A percentile compares a stretch with the other conserved stretches of the same genome.
Evolutionary conservation across 2,888 invertebrate species (phyloP).

Genomic region (Vanessa cardui): DNA sequence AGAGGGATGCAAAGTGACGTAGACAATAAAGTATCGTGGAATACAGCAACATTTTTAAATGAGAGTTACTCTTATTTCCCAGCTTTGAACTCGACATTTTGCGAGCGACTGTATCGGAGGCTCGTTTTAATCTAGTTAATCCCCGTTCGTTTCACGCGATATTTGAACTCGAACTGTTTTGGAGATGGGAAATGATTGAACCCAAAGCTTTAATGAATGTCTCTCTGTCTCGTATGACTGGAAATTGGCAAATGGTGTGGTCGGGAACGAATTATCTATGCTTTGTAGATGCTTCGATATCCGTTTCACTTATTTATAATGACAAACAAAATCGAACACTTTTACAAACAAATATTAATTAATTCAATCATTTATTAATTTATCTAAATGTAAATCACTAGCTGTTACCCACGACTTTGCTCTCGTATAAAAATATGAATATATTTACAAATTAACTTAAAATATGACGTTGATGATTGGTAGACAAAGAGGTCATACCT

Average conservation of each 20-base stretch:
- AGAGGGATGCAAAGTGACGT: constrained; percentile 33
- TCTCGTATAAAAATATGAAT: too few species aligned
- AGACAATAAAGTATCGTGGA: constrained; percentile 21
- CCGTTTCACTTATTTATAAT: neutral
- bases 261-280: constrained; percentile 18
- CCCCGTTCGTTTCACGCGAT: constrained; percentile 26
- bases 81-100: constrained; percentile 27
- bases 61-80: constrained; percentile 12
- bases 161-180: constrained; percentile 26
- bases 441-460: too few species aligned
- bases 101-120: constrained; percentile 18
- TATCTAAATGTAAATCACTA: too few species aligned
- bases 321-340: neutral
- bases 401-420: too few species aligned
- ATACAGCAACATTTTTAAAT: constrained; percentile 27
- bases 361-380: too few species aligned
- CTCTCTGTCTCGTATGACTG: constrained; percentile 21
- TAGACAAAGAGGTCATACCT: too few species aligned
- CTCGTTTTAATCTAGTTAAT: constrained; percentile 29
- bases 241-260: constrained; percentile 10
- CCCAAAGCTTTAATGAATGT: constrained; percentile 29
- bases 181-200: constrained; percentile 29
- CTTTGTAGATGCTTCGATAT: constrained; percentile 2
- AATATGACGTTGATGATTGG: too few species aligned
- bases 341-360: too few species aligned